Base-by-base conservation (phyloP, 2,797 vertebrate species). In the Orestias chungarensis region DNA sequence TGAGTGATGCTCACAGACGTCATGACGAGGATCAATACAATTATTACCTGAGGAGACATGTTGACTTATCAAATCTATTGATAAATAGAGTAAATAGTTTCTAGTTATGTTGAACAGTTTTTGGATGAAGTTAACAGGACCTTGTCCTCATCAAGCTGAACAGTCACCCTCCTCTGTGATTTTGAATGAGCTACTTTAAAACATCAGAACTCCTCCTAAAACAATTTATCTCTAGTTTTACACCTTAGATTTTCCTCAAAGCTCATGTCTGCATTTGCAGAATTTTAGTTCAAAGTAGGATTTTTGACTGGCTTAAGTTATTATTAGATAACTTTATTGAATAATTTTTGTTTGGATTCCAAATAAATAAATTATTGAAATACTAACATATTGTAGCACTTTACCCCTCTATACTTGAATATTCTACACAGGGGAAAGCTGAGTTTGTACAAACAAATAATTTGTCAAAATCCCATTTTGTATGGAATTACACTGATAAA, bases 1-100 rank as follows among this genome's bases (percentile, higher is more conserved):
- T 90, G 91, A 66, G 79, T 82, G 47, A 90, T 78, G 35, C 85
- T 85, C 29, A 92, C 43, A 55, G 78, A 80, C 23, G 82, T 93
- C 75, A 42, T 86, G 76, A 64, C 15, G 71, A 59, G 2, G 68
- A 72, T 31, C 79, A 86, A 46, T 68, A 78, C 18, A 40, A 76
- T 3, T 68, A 74, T 73, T 83, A 81, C 81, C 90, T 88, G 72
- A 62, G 64, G 69, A 79, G 71, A 87, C 43, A 61, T 59, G 11
- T 3, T 14, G n/a, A 66, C 6, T 54, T 17, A 29, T 66, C 49
- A 64, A 42, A 33, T 4, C 12, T 9, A 33, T 59, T 59, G 18
- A 59, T 59, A 23, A 9, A 59, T 11, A 35, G 17, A 35, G 12
- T 59, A 35, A 20, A 29, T 35, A 57, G 31, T 23, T 61, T 49